These are phyloP conservation scores for Nettapus auritus DNA, from an alignment of 2,113 vertebrate genomes.

Conservation along the genomic window DNA sequence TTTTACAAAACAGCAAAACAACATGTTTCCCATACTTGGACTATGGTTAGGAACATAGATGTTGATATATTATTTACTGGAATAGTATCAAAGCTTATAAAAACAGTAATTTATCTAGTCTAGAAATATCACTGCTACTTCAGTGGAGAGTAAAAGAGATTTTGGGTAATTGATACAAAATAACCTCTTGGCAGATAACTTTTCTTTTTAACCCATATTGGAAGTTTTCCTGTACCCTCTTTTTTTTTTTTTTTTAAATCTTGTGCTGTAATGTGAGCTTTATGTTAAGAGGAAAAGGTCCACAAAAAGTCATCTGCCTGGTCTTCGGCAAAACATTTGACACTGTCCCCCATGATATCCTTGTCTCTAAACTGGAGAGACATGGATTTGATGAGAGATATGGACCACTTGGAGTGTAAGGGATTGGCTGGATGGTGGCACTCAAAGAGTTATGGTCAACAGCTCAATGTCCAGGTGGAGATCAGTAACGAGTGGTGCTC, in stretches of 20 bases:
- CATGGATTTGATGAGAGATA: too few relatives aligned
- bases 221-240: neutral
- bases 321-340: too few relatives aligned
- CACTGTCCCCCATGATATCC: too few relatives aligned
- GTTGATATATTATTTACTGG: slow-evolving; percentile 20
- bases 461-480: too few relatives aligned
- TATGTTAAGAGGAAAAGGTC: neutral
- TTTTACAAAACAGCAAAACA: neutral
- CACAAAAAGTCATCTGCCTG: neutral
- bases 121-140: neutral
- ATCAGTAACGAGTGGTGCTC: too few relatives aligned
- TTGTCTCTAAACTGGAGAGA: too few relatives aligned
- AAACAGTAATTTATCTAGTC: neutral
- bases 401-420: too few relatives aligned
- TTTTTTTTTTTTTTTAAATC: neutral
- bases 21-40: neutral
- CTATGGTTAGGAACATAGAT: neutral
- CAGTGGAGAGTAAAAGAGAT: neutral
- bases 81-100: neutral
- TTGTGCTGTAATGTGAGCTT: neutral
- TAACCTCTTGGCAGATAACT: neutral
- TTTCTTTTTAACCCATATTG: neutral
- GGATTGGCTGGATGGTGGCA: too few relatives aligned
- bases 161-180: neutral
- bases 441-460: too few relatives aligned